Evolutionary conservation across 2,888 invertebrate genomes (phyloP).

Genomic region (Salticus scenicus): DNA sequence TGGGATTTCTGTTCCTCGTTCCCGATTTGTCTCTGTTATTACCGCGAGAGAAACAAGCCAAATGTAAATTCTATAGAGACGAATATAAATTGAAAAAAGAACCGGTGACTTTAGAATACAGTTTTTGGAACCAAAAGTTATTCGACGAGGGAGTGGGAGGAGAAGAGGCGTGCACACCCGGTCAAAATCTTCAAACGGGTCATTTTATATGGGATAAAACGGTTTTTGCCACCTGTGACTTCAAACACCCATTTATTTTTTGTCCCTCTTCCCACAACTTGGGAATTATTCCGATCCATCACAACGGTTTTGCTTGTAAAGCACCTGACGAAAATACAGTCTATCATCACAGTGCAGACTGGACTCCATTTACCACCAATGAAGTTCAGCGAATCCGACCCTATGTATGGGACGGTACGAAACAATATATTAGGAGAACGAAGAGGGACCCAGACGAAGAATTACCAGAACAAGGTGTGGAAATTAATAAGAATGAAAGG

Average conservation of each 20-base stretch:
- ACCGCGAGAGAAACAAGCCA: background rate
- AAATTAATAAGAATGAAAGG: too few relatives aligned
- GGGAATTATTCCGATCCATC: background rate
- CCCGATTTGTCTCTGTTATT: background rate
- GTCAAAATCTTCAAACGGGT: slow-evolving; percentile 1
- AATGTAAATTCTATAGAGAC: background rate
- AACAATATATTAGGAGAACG: too few relatives aligned
- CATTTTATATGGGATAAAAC: slow-evolving; percentile 1
- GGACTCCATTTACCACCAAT: background rate
- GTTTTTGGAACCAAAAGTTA: slow-evolving; percentile 11
- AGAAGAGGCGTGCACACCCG: background rate
- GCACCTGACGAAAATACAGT: background rate
- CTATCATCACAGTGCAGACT: too few relatives aligned
- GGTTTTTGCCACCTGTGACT: background rate
- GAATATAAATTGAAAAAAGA: background rate
- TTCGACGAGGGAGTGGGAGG: too few relatives aligned
- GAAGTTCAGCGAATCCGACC: background rate
- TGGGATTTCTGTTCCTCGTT: slow-evolving; percentile 12
- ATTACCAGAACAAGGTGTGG: too few relatives aligned
- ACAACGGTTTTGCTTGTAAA: background rate
- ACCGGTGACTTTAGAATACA: too few relatives aligned
- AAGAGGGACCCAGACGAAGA: too few relatives aligned
- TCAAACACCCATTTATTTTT: slow-evolving; percentile 23
- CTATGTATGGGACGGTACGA: background rate
- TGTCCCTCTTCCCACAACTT: background rate